Evolutionary conservation across 1,140 invertebrate species (phyloP).

Genomic region (Magallana gigas): DNA sequence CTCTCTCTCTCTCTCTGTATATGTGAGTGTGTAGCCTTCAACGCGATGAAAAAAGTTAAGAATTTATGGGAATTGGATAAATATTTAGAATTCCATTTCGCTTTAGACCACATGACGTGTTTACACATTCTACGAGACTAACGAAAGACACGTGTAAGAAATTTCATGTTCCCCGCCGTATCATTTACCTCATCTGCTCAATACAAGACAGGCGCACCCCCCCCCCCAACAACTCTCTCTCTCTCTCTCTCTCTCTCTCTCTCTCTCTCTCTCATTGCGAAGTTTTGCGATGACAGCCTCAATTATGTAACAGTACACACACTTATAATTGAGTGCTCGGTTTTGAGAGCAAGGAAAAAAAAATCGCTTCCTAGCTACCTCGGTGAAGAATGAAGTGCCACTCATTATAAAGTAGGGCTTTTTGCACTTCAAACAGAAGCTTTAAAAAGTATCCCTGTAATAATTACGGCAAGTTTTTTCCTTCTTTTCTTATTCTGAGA

Average conservation of each 20-base stretch:
- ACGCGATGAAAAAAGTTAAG: slow-evolving; percentile 12
- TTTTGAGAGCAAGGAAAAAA: neutral
- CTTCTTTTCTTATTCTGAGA: too few species aligned
- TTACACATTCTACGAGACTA: neutral
- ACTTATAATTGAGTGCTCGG: slow-evolving; percentile 15
- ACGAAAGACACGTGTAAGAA: slow-evolving; percentile 28
- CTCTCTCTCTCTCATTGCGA: neutral
- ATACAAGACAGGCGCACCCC: too few species aligned
- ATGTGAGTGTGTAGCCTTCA: neutral
- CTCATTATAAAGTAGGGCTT: neutral
- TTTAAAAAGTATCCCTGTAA: neutral
- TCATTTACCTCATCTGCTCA: neutral
- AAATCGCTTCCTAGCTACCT: neutral
- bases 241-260: neutral
- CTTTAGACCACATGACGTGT: neutral
- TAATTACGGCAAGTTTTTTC: neutral
- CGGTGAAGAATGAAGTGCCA: neutral
- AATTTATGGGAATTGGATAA: slow-evolving; percentile 22
- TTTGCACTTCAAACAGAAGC: neutral
- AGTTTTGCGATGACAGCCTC: neutral
- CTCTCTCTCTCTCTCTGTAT: too few species aligned
- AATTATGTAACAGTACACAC: slow-evolving; percentile 17
- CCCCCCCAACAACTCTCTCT: neutral
- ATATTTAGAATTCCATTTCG: slow-evolving; percentile 25
- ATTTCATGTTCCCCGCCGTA: neutral